Conservation (phyloP, 2,797 vertebrate species). For the Vultur gryphus region DNA sequence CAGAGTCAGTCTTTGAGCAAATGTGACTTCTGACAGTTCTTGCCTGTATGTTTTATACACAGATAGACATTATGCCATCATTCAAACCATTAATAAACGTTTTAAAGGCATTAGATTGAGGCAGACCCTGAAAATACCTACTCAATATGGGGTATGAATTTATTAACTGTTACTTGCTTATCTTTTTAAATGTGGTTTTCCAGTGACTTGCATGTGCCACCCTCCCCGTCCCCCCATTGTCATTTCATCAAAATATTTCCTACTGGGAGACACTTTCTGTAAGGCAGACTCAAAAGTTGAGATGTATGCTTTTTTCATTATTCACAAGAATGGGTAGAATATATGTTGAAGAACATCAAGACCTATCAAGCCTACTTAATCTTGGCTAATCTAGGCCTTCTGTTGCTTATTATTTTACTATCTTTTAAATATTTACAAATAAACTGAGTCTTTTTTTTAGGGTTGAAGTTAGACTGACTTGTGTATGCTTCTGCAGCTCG, state of each 20-base stretch:
- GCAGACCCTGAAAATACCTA: neutral
- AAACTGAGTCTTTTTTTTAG: neutral
- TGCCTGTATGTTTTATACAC: neutral
- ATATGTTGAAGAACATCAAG: neutral
- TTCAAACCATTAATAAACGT: neutral
- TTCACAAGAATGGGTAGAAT: neutral
- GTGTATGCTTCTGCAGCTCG: neutral
- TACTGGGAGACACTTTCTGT: neutral
- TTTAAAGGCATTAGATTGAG: neutral
- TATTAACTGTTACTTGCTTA: neutral
- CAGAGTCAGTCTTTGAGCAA: neutral
- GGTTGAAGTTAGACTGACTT: neutral
- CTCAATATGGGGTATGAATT: neutral
- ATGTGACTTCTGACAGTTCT: neutral
- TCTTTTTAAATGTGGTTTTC: neutral
- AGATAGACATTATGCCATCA: neutral
- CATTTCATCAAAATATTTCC: neutral
- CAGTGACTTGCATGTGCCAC: neutral
- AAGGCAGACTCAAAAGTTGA: neutral
- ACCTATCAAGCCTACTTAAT: neutral
- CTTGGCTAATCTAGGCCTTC: neutral
- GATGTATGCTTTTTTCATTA: neutral
- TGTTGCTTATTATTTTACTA: neutral
- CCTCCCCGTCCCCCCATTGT: neutral
- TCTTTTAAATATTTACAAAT: neutral